Base-by-base conservation (phyloP, 2,888 invertebrate species). In the Phrixothrix hirtus region DNA sequence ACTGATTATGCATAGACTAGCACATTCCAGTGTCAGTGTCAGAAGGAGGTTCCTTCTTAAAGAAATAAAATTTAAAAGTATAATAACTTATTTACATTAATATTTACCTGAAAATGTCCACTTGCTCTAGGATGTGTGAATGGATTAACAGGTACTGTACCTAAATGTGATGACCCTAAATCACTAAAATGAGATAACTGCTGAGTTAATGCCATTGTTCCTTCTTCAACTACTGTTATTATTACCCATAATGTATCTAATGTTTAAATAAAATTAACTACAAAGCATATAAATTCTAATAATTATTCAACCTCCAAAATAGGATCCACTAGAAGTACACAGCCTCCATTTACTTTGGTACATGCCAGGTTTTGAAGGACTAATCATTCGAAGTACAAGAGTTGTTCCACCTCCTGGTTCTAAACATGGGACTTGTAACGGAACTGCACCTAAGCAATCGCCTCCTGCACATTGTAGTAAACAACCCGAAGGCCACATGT, bases 301-400 rank as follows among this genome's bases (percentile, higher is more conserved):
- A 31, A 27, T 44, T 15, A 49, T 56, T 67, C 73, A 78, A 94
- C 95, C 95, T 75, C 97, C 97, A 81, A 96, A 95, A 76, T 89
- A 92, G 65, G 89, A 84, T 55, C 95, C 95, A 66, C 87, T 87
- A 29, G 90, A 82, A 49, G 93, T 92, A 68, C 88, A 87, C 80
- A 96, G 83, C 69, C 94, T 85, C 88, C 95, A 97, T 79, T 91
- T 89, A 62, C 91, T 91, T 75, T 88, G 85, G 75, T 89, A 90
- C 11, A 84, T 83, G 7, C 92, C 93, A 29, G 86, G 80, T 47
- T 78, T 73, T 9, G 81, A 76, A 5, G 96, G 95, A 69, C 92
- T 91, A 39, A 83, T 82, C 79, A 95, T 85, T 65, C 88, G 87
- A 55, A 95, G 81, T 63, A 85, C 83, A 44, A 96, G 79, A 68